Conservation (phyloP, 2,888 invertebrate genomes). For the Drosophila nigricruria region DNA sequence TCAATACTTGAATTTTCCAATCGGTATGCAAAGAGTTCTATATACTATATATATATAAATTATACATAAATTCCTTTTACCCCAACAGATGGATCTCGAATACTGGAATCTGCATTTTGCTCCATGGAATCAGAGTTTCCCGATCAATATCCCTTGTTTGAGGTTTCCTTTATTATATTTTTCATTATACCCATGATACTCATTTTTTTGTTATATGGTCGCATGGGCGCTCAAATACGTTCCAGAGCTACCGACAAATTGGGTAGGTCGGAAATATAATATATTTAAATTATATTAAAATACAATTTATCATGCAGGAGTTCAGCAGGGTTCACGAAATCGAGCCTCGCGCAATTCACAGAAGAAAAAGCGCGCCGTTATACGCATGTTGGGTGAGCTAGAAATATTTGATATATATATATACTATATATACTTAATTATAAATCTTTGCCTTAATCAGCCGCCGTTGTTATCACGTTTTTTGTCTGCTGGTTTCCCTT, state of each 20-base stretch:
- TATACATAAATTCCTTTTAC: neutral
- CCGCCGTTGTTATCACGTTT: conserved; percentile 96
- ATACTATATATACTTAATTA: neutral
- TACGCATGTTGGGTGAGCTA: conserved; percentile 91
- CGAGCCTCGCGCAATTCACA: conserved; percentile 89
- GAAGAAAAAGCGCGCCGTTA: conserved; percentile 90
- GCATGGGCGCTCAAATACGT: conserved; percentile 91
- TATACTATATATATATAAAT: neutral
- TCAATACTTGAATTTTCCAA: conserved; percentile 91
- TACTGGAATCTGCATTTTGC: conserved; percentile 93
- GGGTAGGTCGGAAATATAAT: conserved; percentile 63
- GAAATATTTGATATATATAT: neutral
- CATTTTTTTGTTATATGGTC: conserved; percentile 91
- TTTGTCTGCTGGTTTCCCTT: conserved; percentile 99
- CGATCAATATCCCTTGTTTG: conserved; percentile 89
- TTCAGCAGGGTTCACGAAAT: conserved; percentile 88
- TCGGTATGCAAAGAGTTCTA: conserved; percentile 85
- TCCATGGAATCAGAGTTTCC: conserved; percentile 88
- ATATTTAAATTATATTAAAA: neutral
- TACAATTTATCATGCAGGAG: conserved; percentile 69
- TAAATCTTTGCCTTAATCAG: conserved; percentile 86
- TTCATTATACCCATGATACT: conserved; percentile 91
- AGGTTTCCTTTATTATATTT: conserved; percentile 92
- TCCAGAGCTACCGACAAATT: conserved; percentile 86
- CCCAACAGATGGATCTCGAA: conserved; percentile 85